Evolutionary conservation across 2,797 vertebrate genomes (phyloP).

Genomic region (Betta splendens): DNA sequence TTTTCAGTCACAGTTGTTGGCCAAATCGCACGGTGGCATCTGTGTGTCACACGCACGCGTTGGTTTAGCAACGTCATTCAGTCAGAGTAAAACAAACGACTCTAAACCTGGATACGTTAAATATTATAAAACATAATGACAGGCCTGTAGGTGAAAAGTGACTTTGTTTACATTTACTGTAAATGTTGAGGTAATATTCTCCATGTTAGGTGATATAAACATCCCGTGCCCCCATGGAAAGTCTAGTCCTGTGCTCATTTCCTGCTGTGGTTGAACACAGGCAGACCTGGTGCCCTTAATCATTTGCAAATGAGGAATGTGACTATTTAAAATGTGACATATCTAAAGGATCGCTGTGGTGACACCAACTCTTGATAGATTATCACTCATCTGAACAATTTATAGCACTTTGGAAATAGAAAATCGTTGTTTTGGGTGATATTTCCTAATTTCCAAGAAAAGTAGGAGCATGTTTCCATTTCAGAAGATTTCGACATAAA

Average conservation of each 20-base stretch:
- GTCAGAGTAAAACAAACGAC: constrained; percentile 6
- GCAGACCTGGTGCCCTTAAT: constrained; percentile 55
- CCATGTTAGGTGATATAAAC: constrained; percentile 72
- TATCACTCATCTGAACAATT: constrained; percentile 20
- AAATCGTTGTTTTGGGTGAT: constrained; percentile 6
- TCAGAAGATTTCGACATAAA: constrained; percentile 34
- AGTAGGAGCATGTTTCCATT: constrained; percentile 4
- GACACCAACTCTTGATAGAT: constrained; percentile 7
- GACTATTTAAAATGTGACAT: constrained; percentile 29
- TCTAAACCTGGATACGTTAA: constrained; percentile 22
- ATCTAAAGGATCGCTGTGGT: background rate
- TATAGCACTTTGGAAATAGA: constrained; percentile 7
- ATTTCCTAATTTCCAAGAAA: constrained; percentile 15
- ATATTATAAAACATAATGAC: constrained; percentile 43
- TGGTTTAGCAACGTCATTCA: constrained; percentile 37
- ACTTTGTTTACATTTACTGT: constrained; percentile 49
- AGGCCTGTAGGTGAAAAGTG: constrained; percentile 24
- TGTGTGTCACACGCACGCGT: constrained; percentile 40
- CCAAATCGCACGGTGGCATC: constrained; percentile 58
- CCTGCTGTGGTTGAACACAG: constrained; percentile 62
- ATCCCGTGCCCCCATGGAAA: constrained; percentile 55
- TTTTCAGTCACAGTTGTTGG: constrained; percentile 58
- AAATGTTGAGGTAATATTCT: constrained; percentile 67
- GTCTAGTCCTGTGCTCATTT: constrained; percentile 56
- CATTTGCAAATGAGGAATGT: constrained; percentile 57